Conservation (phyloP, 2,113 vertebrate genomes). For the Struthidea cinerea region DNA sequence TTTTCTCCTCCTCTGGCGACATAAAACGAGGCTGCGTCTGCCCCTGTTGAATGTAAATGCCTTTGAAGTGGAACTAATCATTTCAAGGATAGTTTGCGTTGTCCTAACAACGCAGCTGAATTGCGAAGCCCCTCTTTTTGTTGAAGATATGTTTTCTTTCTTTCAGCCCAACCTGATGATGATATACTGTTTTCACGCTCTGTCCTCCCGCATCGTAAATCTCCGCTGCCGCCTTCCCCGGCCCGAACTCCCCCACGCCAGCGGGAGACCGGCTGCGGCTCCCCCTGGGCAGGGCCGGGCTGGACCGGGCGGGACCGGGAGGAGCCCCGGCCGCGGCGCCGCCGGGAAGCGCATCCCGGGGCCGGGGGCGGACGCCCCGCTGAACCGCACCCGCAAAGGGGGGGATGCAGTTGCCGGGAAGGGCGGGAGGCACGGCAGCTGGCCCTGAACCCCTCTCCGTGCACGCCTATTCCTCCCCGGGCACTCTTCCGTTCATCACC, state of each 20-base stretch:
- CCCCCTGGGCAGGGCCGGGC: neutral
- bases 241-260: slow-evolving; percentile 77
- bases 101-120: slow-evolving; percentile 99
- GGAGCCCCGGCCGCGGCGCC: neutral
- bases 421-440: too few relatives aligned
- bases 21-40: slow-evolving; percentile 92
- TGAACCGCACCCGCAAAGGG: neutral
- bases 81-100: slow-evolving; percentile 99
- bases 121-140: slow-evolving; percentile 91
- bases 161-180: slow-evolving; percentile 95
- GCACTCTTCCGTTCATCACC: neutral
- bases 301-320: neutral
- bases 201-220: slow-evolving; percentile 91
- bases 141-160: slow-evolving; percentile 98
- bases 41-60: slow-evolving; percentile 95
- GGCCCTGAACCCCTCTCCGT: neutral
- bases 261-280: slow-evolving; percentile 77
- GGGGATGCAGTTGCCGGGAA: neutral
- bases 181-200: slow-evolving; percentile 94
- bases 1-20: slow-evolving; percentile 72
- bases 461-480: neutral
- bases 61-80: slow-evolving; percentile 99
- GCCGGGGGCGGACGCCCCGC: too few relatives aligned
- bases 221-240: slow-evolving; percentile 75
- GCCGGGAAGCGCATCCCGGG: neutral